Conservation (phyloP, 2,888 invertebrate genomes). For the Drosophila mercatorum region DNA sequence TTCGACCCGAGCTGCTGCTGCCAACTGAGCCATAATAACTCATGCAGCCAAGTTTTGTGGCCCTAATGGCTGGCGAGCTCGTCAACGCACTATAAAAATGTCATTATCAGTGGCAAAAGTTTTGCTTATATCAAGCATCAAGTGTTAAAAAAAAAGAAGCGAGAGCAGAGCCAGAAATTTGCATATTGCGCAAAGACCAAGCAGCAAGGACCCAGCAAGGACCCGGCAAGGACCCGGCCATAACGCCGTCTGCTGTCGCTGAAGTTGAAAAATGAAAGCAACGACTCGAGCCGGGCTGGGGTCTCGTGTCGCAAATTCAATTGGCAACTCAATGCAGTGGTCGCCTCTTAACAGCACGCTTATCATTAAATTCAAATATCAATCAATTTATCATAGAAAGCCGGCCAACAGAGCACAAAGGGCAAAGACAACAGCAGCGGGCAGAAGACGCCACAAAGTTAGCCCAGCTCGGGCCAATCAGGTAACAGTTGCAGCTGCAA, state of each 20-base stretch:
- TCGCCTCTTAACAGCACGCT: constrained; percentile 49
- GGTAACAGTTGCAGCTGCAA: constrained; percentile 29
- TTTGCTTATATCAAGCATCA: constrained; percentile 70
- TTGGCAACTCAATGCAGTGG: constrained; percentile 56
- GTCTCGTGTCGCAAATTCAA: constrained; percentile 61
- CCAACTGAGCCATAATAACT: constrained; percentile 32
- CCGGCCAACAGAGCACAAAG: constrained; percentile 4
- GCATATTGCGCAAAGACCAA: constrained; percentile 57
- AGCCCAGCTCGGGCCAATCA: constrained; percentile 13
- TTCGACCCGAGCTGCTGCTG: constrained; percentile 26
- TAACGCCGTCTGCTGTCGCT: constrained; percentile 47
- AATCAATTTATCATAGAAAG: constrained; percentile 77
- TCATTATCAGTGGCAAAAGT: constrained; percentile 74
- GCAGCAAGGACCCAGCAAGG: not conserved
- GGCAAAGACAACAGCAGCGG: not conserved
- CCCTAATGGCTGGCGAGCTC: constrained; percentile 65
- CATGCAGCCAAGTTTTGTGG: constrained; percentile 33
- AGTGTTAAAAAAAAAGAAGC: constrained; percentile 42
- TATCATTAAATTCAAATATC: constrained; percentile 79
- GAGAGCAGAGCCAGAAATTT: constrained; percentile 36
- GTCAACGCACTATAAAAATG: constrained; percentile 79
- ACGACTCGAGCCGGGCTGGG: not conserved
- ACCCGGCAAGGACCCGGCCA: constrained; percentile 21
- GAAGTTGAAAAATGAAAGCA: constrained; percentile 73
- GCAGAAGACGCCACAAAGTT: constrained; percentile 3